Conservation (phyloP, 2,113 vertebrate genomes). For the Alethe diademata region DNA sequence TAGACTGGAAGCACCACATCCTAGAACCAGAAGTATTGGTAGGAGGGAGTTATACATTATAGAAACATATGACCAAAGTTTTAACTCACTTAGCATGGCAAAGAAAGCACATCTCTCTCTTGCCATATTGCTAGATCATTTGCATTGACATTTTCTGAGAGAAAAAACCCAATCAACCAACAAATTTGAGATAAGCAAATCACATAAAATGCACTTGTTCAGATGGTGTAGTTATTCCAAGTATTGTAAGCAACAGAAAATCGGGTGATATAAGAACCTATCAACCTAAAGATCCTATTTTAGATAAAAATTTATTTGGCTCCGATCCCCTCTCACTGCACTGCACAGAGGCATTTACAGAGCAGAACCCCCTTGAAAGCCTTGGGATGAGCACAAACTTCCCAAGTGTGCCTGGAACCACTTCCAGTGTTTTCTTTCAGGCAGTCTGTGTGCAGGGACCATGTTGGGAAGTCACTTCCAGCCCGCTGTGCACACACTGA, state of each 20-base stretch:
- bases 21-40: neutral
- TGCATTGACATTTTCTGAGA: neutral
- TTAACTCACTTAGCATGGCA: neutral
- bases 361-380: neutral
- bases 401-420: neutral
- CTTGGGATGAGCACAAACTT: neutral
- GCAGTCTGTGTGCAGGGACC: neutral
- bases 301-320: neutral
- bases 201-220: neutral
- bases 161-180: neutral
- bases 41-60: neutral
- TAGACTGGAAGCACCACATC: neutral
- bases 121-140: neutral
- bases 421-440: neutral
- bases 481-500: neutral
- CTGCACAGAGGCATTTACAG: neutral
- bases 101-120: neutral
- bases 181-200: neutral
- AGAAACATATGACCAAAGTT: neutral
- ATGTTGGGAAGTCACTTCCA: neutral
- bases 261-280: neutral
- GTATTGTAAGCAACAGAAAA: neutral
- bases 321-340: neutral
- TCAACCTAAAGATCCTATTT: neutral
- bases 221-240: neutral